Base-by-base conservation (phyloP, 2,113 vertebrate genomes). In the Etheostoma spectabile region DNA sequence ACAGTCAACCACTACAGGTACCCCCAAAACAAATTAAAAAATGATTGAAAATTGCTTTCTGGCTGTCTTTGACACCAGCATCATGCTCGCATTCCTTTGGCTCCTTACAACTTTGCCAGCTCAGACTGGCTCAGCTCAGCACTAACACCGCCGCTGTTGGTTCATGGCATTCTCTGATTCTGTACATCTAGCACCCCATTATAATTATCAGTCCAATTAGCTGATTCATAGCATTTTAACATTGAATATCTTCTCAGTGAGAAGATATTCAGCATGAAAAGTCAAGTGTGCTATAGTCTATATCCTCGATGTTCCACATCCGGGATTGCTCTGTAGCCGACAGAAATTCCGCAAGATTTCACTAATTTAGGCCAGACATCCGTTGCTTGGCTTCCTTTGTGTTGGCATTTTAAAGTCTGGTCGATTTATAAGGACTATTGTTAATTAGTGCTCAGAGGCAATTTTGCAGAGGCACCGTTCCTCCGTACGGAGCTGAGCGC, bases 171-270 rank as follows among this genome's bases (percentile, higher is more conserved):
- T 67, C 73, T 75, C 67, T 65, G 42, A 91, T 90, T 92, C 85
- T 72, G 89, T 63, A 78, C 91, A 91, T 88, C 88, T 81, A 94
- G 3, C 14, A 82, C 70, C 79, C 19, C 88, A 73, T 89, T 52
- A 79, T 91, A 91, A 89, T 90, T 88, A 83, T 89, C 84, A 86
- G 87, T 59, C 92, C 91, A 93, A 95, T 72, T 91, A 88, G 85
- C 89, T 85, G 74, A 82, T 94, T 92, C 78, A 91, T 70, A 83
- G 69, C 67, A 55, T 86, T 83, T 88, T 83, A 83, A 87, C 74
- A 82, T 52, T 51, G 62, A n/a, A n/a, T n/a, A n/a, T n/a, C n/a
- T n/a, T 79, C 79, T 80, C 69, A 49, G 33, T 79, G 64, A 30
- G 42, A 82, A 80, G 35, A 21, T 56, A 56, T 48, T 42, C 61